phyloP scores from a whole-genome alignment of 2,888 invertebrate species.

The Bhutanitis thaidina region DNA sequence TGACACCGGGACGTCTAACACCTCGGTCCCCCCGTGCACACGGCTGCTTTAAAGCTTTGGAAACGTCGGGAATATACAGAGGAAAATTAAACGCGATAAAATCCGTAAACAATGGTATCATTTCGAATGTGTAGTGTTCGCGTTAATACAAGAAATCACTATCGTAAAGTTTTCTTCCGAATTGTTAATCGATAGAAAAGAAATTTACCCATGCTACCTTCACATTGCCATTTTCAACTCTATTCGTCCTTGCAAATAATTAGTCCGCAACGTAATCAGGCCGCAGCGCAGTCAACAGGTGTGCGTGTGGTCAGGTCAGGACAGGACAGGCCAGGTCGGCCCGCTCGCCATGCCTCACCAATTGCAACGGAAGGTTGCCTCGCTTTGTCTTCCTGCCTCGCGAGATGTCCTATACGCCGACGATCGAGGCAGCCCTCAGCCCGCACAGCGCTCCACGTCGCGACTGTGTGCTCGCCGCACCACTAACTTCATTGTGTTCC shows the following conservation, averaged over 20 bases:
- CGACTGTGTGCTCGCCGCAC: not conserved
- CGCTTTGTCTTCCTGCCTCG: not conserved
- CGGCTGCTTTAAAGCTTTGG: too few species aligned
- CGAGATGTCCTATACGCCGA: not conserved
- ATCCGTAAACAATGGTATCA: too few species aligned
- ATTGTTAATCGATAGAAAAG: too few species aligned
- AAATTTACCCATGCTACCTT: too few species aligned
- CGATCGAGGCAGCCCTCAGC: not conserved
- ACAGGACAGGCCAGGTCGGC: not conserved
- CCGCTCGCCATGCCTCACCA: not conserved
- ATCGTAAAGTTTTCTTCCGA: too few species aligned
- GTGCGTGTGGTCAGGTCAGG: not conserved
- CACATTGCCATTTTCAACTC: not conserved
- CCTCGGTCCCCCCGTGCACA: too few species aligned
- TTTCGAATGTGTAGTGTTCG: too few species aligned
- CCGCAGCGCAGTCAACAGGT: not conserved
- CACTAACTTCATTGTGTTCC: conserved; percentile 5
- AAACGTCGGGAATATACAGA: too few species aligned
- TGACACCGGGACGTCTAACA: too few species aligned
- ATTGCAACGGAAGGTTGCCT: conserved; percentile 13
- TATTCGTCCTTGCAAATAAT: not conserved
- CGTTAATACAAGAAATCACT: too few species aligned
- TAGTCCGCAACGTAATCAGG: not conserved
- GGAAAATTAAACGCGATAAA: too few species aligned
- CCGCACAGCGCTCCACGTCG: not conserved